Evolutionary conservation across 2,888 invertebrate species (phyloP).

Genomic region (Megaustenia siamemsis): DNA sequence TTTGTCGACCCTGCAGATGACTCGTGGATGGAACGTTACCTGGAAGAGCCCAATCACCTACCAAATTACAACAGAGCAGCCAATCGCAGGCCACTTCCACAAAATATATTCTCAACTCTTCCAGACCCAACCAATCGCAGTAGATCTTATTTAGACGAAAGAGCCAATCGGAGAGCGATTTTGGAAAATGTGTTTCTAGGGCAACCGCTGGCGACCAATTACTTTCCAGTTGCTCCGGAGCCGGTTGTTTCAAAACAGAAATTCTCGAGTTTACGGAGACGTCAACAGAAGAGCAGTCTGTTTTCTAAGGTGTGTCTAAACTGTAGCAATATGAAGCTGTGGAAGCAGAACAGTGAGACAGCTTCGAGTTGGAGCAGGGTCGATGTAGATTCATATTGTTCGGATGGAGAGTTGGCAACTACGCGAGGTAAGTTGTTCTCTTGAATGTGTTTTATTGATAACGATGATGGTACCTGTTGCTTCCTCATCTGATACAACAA

Average conservation of each 20-base stretch:
- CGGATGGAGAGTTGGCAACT: slow-evolving; percentile 34
- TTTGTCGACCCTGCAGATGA: slow-evolving; percentile 49
- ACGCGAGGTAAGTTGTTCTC: slow-evolving; percentile 14
- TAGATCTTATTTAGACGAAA: slow-evolving; percentile 21
- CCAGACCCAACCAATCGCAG: slow-evolving; percentile 48
- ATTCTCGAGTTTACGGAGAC: not conserved
- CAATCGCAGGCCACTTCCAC: slow-evolving; percentile 49
- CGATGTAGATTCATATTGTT: slow-evolving; percentile 41
- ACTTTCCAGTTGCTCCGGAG: slow-evolving; percentile 31
- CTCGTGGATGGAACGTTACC: slow-evolving; percentile 43
- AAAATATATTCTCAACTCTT: slow-evolving; percentile 47
- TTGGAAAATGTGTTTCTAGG: slow-evolving; percentile 52
- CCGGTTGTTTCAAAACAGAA: slow-evolving; percentile 11
- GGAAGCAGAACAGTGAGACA: not conserved
- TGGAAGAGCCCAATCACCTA: slow-evolving; percentile 30
- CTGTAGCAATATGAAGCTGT: slow-evolving; percentile 31
- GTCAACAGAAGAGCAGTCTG: slow-evolving; percentile 5
- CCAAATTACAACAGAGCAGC: slow-evolving; percentile 41
- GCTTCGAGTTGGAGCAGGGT: slow-evolving; percentile 38
- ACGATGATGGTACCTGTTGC: too few relatives aligned
- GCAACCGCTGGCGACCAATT: slow-evolving; percentile 36
- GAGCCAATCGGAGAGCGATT: slow-evolving; percentile 46
- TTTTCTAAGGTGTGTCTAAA: slow-evolving; percentile 49
- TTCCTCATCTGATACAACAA: too few relatives aligned
- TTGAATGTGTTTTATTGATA: not conserved